Percentiles rank a stretch among this genome's conserved stretches.
phyloP scores from a whole-genome alignment of 2,888 invertebrate genomes.

The Salpingus planirostris region DNA sequence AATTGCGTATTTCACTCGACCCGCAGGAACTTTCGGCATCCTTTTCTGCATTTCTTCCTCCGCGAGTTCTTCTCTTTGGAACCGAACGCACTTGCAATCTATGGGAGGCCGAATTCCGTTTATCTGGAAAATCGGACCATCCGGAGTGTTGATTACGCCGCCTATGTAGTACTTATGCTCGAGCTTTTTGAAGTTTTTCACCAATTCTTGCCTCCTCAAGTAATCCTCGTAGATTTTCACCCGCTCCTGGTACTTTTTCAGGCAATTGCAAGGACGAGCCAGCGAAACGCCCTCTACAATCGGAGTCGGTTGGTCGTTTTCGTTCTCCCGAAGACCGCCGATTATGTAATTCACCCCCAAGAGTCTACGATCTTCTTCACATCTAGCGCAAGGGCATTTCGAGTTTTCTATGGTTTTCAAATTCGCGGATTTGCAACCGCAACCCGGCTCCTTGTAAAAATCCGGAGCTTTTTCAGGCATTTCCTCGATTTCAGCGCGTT shows the following conservation, averaged over 20 bases:
- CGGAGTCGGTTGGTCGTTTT: slow-evolving; percentile 16
- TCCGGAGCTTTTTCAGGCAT: too few relatives aligned
- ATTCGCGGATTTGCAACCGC: slow-evolving; percentile 13
- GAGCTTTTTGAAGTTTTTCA: slow-evolving; percentile 17
- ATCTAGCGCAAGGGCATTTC: slow-evolving; percentile 13
- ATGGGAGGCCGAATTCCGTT: slow-evolving; percentile 20
- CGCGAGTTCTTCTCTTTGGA: slow-evolving; percentile 15
- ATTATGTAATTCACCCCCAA: slow-evolving; percentile 17
- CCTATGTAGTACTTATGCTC: slow-evolving; percentile 22
- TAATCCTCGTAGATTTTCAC: slow-evolving; percentile 20
- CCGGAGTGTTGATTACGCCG: slow-evolving; percentile 18
- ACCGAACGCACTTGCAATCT: slow-evolving; percentile 22
- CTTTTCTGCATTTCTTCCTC: slow-evolving; percentile 24
- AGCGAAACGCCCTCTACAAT: slow-evolving; percentile 23
- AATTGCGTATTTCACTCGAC: slow-evolving; percentile 29
- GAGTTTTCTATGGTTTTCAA: slow-evolving; percentile 8
- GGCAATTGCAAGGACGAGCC: slow-evolving; percentile 11
- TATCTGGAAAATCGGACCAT: slow-evolving; percentile 24
- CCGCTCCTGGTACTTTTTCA: slow-evolving; percentile 16
- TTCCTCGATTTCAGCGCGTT: too few relatives aligned
- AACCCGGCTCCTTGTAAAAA: too few relatives aligned
- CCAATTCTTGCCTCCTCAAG: slow-evolving; percentile 16
- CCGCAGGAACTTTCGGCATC: slow-evolving; percentile 25
- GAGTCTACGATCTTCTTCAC: slow-evolving; percentile 11
- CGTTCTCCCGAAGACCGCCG: slow-evolving; percentile 16